Percentiles rank a stretch among this genome's conserved stretches.
These are phyloP conservation scores for Eulemur rufifrons DNA, from an alignment of 2,113 vertebrate genomes.

Conservation along the genomic window DNA sequence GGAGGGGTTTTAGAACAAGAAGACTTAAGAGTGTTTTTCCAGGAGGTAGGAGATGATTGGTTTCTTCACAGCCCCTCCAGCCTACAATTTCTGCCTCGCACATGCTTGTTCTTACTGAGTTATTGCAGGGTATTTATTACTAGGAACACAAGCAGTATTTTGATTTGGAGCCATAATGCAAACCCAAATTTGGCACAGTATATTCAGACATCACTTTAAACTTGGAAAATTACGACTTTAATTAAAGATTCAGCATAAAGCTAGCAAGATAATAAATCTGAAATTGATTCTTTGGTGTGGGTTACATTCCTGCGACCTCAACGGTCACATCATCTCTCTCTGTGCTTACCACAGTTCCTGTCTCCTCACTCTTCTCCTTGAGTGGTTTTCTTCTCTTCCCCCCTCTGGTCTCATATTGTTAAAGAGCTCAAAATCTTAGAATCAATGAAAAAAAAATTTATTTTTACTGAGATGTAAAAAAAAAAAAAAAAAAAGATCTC, in stretches of 20 bases:
- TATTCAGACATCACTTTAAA: slow-evolving; percentile 62
- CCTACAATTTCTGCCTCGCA: not conserved
- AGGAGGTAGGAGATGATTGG: not conserved
- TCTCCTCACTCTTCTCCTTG: not conserved
- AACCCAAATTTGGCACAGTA: slow-evolving; percentile 44
- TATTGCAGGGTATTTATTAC: slow-evolving; percentile 45
- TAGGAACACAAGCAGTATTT: slow-evolving; percentile 37
- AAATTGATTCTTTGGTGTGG: slow-evolving; percentile 49
- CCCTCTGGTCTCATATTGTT: not conserved
- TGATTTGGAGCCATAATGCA: slow-evolving; percentile 49
- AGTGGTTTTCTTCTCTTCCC: not conserved
- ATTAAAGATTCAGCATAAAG: slow-evolving; percentile 72
- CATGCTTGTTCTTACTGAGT: not conserved
- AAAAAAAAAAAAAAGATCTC: not conserved
- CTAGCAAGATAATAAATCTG: slow-evolving; percentile 67
- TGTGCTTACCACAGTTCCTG: not conserved
- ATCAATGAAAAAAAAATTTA: not conserved
- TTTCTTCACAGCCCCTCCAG: not conserved
- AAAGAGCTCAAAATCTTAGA: not conserved
- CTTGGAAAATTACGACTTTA: slow-evolving; percentile 72
- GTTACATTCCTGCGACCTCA: slow-evolving; percentile 47
- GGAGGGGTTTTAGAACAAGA: not conserved
- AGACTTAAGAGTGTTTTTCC: not conserved
- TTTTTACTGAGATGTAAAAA: not conserved
- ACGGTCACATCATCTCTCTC: not conserved